Conservation (phyloP, 2,797 vertebrate genomes). For the Chrysocyon brachyurus region DNA sequence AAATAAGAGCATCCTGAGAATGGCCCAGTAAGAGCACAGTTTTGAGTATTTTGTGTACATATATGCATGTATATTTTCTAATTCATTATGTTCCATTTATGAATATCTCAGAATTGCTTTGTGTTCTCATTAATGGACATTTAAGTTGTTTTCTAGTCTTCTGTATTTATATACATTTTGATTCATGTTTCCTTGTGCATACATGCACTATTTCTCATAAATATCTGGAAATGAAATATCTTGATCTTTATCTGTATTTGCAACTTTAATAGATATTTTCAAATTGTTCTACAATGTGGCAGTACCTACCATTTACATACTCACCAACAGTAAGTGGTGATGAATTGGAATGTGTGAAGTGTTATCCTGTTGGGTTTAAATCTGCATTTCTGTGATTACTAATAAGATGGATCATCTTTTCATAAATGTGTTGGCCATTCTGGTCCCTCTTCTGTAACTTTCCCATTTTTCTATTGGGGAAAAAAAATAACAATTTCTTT, state of each 20-base stretch:
- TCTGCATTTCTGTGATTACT: neutral
- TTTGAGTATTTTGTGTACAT: neutral
- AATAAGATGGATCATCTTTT: neutral
- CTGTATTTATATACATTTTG: neutral
- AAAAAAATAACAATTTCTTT: neutral
- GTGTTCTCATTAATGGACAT: slow-evolving; percentile 11
- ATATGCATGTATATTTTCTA: neutral
- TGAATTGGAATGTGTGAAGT: neutral
- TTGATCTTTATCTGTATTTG: neutral
- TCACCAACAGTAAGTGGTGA: neutral
- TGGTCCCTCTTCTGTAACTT: neutral
- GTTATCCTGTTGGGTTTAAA: neutral
- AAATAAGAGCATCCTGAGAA: neutral
- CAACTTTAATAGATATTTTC: neutral
- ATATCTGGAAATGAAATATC: neutral
- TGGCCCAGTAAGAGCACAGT: neutral
- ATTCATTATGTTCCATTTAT: neutral
- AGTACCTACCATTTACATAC: neutral
- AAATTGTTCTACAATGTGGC: neutral
- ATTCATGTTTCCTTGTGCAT: neutral
- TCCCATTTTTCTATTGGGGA: neutral
- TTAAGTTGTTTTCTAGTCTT: neutral
- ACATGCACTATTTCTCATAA: neutral
- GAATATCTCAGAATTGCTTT: neutral
- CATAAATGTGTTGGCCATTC: neutral